These are phyloP conservation scores for Catonia carolina DNA, from an alignment of 2,888 invertebrate species.

Conservation along the genomic window DNA sequence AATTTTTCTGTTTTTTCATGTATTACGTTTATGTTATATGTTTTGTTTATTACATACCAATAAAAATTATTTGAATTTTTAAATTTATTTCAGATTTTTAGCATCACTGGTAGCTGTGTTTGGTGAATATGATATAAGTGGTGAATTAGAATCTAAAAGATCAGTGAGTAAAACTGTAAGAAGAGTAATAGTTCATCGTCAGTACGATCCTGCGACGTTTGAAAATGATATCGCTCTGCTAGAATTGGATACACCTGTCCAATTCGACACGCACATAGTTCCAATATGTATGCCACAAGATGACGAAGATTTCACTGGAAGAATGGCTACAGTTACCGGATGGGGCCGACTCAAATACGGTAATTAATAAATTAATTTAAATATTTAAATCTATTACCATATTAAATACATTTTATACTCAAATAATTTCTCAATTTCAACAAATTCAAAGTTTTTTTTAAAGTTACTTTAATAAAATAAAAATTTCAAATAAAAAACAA, in stretches of 20 bases:
- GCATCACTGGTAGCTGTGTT: slow-evolving; percentile 86
- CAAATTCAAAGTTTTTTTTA: background rate
- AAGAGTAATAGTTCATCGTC: slow-evolving; percentile 79
- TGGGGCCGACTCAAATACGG: slow-evolving; percentile 90
- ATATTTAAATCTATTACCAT: too few relatives aligned
- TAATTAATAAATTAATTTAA: slow-evolving; percentile 37
- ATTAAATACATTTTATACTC: too few relatives aligned
- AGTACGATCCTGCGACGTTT: slow-evolving; percentile 84
- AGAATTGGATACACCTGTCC: slow-evolving; percentile 74
- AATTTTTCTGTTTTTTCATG: too few relatives aligned
- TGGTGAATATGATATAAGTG: slow-evolving; percentile 85
- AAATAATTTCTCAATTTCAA: too few relatives aligned
- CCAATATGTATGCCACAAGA: slow-evolving; percentile 86
- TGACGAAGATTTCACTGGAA: slow-evolving; percentile 69
- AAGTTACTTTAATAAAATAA: background rate
- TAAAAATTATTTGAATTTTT: too few relatives aligned
- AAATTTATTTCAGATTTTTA: slow-evolving; percentile 65
- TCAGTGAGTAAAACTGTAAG: slow-evolving; percentile 77
- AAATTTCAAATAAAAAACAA: background rate
- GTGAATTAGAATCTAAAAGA: slow-evolving; percentile 69
- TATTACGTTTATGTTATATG: too few relatives aligned
- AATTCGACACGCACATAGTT: slow-evolving; percentile 81
- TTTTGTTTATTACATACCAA: too few relatives aligned
- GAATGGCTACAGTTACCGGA: slow-evolving; percentile 83
- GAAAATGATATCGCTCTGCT: slow-evolving; percentile 85